A percentile compares a stretch with the other conserved stretches of the same genome.
These are phyloP conservation scores for Adelphocoris suturalis DNA, from an alignment of 2,888 invertebrate genomes.

Conservation along the genomic window DNA sequence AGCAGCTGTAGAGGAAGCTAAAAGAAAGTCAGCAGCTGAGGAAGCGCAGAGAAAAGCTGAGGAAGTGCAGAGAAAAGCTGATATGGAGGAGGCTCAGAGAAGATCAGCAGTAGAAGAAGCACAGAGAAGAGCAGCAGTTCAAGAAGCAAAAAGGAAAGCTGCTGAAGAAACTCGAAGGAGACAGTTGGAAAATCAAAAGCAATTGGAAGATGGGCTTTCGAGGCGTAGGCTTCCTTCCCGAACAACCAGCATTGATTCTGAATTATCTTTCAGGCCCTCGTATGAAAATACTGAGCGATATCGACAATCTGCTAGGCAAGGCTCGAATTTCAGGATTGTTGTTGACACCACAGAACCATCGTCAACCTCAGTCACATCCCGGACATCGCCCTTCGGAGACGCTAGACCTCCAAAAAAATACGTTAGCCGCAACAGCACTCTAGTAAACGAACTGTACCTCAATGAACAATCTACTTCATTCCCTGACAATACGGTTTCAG, in stretches of 20 bases:
- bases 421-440: conserved; percentile 62
- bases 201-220: conserved; percentile 50
- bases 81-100: conserved; percentile 51
- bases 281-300: conserved; percentile 43
- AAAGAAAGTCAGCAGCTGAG: conserved; percentile 36
- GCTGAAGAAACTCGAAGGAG: conserved; percentile 50
- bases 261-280: conserved; percentile 6
- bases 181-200: conserved; percentile 44
- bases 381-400: conserved; percentile 35
- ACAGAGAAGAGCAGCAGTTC: conserved; percentile 31
- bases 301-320: not conserved
- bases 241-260: not conserved
- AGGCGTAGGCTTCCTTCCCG: conserved; percentile 47
- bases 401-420: conserved; percentile 68
- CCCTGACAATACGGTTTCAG: conserved; percentile 38
- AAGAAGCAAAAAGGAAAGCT: conserved; percentile 59
- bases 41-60: conserved; percentile 63
- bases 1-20: conserved; percentile 47
- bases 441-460: conserved; percentile 70
- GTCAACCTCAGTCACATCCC: not conserved
- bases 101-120: conserved; percentile 64
- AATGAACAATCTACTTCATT: conserved; percentile 68
- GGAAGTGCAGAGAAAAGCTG: conserved; percentile 41
- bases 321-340: conserved; percentile 58
- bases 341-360: conserved; percentile 61